Evolutionary conservation across 2,888 invertebrate species (phyloP), one percentile per base, ranked within the genome.

Genomic region (Phortica magna): DNA sequence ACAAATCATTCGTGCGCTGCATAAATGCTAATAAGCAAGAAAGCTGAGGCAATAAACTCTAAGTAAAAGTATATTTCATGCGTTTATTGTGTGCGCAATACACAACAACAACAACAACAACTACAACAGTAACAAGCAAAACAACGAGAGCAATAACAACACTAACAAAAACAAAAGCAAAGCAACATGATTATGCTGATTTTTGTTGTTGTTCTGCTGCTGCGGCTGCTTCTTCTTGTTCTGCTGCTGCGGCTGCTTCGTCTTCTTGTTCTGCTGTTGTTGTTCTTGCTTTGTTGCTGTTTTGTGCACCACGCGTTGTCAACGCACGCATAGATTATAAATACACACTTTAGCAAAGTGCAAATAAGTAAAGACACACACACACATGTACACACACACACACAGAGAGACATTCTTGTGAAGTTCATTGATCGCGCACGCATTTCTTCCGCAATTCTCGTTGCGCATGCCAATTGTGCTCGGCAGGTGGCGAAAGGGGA

Each of bases 261-360:
- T 17, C 22, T 67, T 31, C 72, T 48, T 75, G 10, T 71, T 39
- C 17, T 55, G 55, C 17, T 55, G 17, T 76, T 78, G 81, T 82
- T 79, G 88, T 88, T 88, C 87, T 88, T 88, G 83, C 84, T n/a
- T n/a, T 84, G 85, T 75, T 80, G 85, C 73, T 84, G 81, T 83
- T 84, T 31, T 31, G 31, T 31, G 31, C 31, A 48, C 48, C 48
- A 48, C 48, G 14, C 82, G 88, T 83, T 85, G 80, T 79, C 77
- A 79, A 79, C 88, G 71, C 57, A 55, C 55, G 71, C 55, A 6
- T 71, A 55, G 71, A 55, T 71, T 53, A 71, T 39, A 71, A 71
- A 82, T 84, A 83, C 81, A 81, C 81, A 71, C 19, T 53, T 48
- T 5, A 48, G 48, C 43, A 70, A 14, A 48, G 71, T 43, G 43